These are phyloP conservation scores for Cosmorhoe ocellata DNA, from an alignment of 2,888 invertebrate species.

Conservation along the genomic window DNA sequence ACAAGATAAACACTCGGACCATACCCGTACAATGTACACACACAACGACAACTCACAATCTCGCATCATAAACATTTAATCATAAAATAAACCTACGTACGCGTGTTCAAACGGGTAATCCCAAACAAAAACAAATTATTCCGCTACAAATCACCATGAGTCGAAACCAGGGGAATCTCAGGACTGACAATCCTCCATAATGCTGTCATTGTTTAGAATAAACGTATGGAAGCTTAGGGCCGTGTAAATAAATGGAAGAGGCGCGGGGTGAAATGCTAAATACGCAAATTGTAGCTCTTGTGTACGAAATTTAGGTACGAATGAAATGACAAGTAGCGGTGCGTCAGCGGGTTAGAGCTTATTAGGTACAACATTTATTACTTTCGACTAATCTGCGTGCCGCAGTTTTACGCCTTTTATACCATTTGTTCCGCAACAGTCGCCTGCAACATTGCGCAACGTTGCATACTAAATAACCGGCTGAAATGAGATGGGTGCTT, in stretches of 20 bases:
- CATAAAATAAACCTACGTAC: conserved; percentile 1
- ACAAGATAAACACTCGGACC: too few species aligned
- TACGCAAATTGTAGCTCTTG: conserved; percentile 11
- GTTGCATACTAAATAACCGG: too few species aligned
- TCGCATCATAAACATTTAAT: neutral
- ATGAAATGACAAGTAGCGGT: conserved; percentile 12
- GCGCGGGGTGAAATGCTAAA: conserved; percentile 13
- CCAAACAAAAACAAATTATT: conserved; percentile 12
- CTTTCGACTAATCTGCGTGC: conserved; percentile 3
- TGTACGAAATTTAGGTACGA: too few species aligned
- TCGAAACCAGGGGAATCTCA: conserved; percentile 9
- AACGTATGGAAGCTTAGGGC: conserved; percentile 9
- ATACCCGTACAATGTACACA: too few species aligned
- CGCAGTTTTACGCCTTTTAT: neutral
- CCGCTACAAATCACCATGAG: conserved; percentile 10
- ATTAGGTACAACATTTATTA: conserved; percentile 11
- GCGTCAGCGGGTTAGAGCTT: conserved; percentile 11
- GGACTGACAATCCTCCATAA: conserved; percentile 11
- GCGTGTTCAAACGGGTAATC: conserved; percentile 2
- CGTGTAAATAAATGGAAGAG: conserved; percentile 18
- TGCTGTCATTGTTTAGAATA: conserved; percentile 11
- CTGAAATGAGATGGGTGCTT: too few species aligned
- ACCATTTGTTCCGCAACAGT: conserved; percentile 1
- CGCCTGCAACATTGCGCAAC: neutral
- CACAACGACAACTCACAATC: neutral